A percentile compares a stretch with the other conserved stretches of the same genome.
phyloP scores from a whole-genome alignment of 2,113 vertebrate genomes.

The Alaudala cheleensis region DNA sequence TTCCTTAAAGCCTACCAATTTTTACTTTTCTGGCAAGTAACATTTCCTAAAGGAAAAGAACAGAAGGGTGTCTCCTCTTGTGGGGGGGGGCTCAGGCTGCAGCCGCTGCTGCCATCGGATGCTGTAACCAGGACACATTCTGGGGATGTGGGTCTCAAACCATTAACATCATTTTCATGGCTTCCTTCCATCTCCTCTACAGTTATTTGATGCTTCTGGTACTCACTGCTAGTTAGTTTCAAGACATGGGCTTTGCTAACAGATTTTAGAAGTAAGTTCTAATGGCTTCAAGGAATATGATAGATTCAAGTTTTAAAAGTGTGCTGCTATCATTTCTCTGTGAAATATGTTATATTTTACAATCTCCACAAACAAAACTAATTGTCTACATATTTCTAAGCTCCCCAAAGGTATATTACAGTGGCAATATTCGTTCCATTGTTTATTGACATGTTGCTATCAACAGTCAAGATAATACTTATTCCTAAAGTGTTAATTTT shows the following conservation, averaged over 20 bases:
- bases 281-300: not conserved
- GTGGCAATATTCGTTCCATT: not conserved
- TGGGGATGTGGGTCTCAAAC: not conserved
- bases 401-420: not conserved
- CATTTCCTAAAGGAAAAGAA: conserved; percentile 20
- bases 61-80: conserved; percentile 16
- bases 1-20: conserved; percentile 11
- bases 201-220: not conserved
- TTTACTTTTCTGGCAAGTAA: conserved; percentile 43
- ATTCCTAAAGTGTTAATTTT: not conserved
- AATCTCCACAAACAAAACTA: not conserved
- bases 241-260: not conserved
- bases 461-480: not conserved
- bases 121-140: not conserved
- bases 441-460: not conserved
- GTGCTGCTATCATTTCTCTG: not conserved
- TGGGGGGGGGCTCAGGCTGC: not conserved
- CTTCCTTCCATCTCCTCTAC: not conserved
- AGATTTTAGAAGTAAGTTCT: not conserved
- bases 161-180: not conserved
- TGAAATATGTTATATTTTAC: not conserved
- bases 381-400: not conserved
- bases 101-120: not conserved
- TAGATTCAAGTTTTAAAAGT: not conserved
- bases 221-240: not conserved